Evolutionary conservation across 23 tunicate species (phyloP), one percentile per base, ranked within the genome.

Genomic region (Halocynthia aurantium): DNA sequence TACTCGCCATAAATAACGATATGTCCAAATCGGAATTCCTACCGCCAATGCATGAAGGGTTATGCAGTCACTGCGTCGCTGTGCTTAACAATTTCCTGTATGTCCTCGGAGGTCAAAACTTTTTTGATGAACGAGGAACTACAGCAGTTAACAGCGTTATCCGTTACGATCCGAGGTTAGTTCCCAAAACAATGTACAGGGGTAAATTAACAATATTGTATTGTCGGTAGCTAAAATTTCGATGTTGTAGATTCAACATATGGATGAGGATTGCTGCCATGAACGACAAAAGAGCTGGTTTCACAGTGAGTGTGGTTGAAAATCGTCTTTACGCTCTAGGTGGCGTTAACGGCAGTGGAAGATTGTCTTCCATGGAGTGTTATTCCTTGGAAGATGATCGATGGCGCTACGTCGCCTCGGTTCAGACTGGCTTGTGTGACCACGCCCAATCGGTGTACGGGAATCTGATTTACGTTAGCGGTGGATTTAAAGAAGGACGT

Each of bases 11-110:
- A 82, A 96, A 91, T 75, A 79, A 83, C 19, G 99, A 96, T 66
- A 84, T 96, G 83, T 87, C 99, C 19, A 96, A 89, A 57, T 96
- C 99, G 8, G 99, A 96, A 52, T 96, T 96, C 66, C 69, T 96
- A 71, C 99, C 99, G 6, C 99, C 99, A 51, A 96, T 96, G 99
- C 99, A 96, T 67, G 99, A 96, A 90, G 99, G 99, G 0, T 57
- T 96, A 61, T 82, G 63, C 88, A 89, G 96, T 70, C 99, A 96
- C 76, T 96, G 96, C 65, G 89, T 94, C n/a, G 96, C 93, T 58
- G 87, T 96, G 9, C 55, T 96, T 70, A 96, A 96, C 87, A 96
- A 96, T 83, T 96, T 96, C 83, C 76, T 96, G 80, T 96, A 96
- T 67, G 99, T 96, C 6, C 57, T 93, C 52, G 99, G 99, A 57